Conservation (phyloP, 2,797 vertebrate species). For the Clarias laeviceps region DNA sequence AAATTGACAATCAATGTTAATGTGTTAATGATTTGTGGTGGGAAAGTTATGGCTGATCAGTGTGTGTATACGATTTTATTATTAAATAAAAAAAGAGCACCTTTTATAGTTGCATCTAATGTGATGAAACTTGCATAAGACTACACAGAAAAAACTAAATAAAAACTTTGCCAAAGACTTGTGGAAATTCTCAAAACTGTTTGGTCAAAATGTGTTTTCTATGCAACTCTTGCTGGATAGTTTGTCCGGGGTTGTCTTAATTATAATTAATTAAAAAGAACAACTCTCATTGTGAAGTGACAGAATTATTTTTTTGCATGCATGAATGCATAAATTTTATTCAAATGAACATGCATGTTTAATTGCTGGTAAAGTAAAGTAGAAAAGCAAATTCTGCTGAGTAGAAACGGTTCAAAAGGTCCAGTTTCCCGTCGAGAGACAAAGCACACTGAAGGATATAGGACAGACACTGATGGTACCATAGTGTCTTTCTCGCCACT, state of each 20-base stretch:
- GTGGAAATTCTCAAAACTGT: neutral
- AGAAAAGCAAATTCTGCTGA: neutral
- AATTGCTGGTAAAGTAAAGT: neutral
- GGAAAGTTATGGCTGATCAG: too few species aligned
- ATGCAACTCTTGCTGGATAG: neutral
- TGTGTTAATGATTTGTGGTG: too few species aligned
- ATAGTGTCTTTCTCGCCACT: conserved; percentile 15
- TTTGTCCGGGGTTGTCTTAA: neutral
- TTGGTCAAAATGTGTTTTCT: neutral
- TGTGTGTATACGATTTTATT: too few species aligned
- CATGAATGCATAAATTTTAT: neutral
- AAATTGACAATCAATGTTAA: too few species aligned
- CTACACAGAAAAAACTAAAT: neutral
- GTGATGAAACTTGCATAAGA: neutral
- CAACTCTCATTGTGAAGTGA: neutral
- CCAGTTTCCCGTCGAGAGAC: neutral
- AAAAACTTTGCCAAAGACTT: neutral
- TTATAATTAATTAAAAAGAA: neutral
- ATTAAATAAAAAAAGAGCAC: too few species aligned
- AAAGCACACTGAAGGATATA: neutral
- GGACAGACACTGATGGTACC: neutral
- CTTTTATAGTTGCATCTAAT: neutral
- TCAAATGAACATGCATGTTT: neutral
- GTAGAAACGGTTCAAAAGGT: neutral
- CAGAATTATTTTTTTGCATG: neutral